Evolutionary conservation across 2,888 invertebrate species (phyloP), one percentile per base, ranked within the genome.

Genomic region (Plebejus anna): DNA sequence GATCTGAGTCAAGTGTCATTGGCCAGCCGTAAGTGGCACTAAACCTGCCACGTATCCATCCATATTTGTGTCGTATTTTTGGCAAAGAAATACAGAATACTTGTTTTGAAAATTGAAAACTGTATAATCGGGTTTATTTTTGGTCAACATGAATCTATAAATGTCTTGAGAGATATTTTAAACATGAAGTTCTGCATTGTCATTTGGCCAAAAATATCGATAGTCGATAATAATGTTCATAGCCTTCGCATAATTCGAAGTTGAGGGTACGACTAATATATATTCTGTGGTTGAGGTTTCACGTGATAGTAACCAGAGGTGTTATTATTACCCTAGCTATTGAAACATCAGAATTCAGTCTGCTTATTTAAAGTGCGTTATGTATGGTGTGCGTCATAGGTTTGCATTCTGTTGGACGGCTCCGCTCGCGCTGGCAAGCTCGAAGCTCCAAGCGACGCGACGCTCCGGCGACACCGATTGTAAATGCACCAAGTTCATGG

Each of bases 401-500:
- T 79, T 79, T 78, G 78, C 77, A 79, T 70, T 75, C 47, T 57
- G 79, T 79, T 80, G 78, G 80, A 77, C 77, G 81, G 78, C 79
- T 80, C 79, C 80, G 78, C 80, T 78, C 77, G 76, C 76, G 78
- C 77, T 79, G 80, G 78, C 78, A 78, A 78, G 75, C 77, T 76
- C 16, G 16, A 55, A 55, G 55, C 79, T 78, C 70, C 75, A 75
- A 75, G 75, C 77, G 80, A 79, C 77, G 77, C 78, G 77, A 77
- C 76, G 81, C 72, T 79, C 78, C 77, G 79, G 78, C 78, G 79
- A 77, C 77, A 76, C 75, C 76, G 77, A 77, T 82, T 80, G 80
- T 83, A 81, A 82, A 82, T 81, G 81, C 81, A 82, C 80, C 91
- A 91, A 90, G 92, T 91, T 91, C 91, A 90, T 84, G 92, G 90